Base-by-base conservation (phyloP, 2,113 vertebrate genomes). In the Lates calcarifer region DNA sequence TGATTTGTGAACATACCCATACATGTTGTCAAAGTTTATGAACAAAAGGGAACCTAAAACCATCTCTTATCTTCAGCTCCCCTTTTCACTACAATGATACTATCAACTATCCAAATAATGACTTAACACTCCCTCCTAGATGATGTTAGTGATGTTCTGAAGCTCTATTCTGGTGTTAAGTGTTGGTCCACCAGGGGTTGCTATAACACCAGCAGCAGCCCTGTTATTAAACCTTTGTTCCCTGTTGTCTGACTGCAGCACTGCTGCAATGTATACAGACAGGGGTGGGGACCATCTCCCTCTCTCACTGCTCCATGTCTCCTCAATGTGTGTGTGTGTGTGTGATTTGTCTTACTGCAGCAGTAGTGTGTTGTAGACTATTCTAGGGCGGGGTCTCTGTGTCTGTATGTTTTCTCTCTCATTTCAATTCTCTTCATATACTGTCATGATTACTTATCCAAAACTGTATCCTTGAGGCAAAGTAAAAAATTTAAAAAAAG, bases 181-280 rank as follows among this genome's bases (percentile, higher is more conserved):
- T 13, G n/a, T 65, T 14, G 2, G 51, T 20, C 84, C 87, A 58
- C 82, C 37, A 84, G 90, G 75, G 43, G 90, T 7, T 18, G 83
- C 67, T 86, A 56, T 69, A 64, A 49, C 43, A 69, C 62, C 0
- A 26, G 47, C 56, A 60, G 57, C 47, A 13, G 4, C 49, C 26
- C 47, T 85, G 79, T 91, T 90, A 88, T 83, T 74, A 89, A 90
- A 87, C 80, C 82, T 85, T 79, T 74, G 74, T 68, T 91, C 64
- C 64, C 28, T 45, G 85, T 82, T 91, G 84, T 85, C 76, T 85
- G 81, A 89, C 90, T 91, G 88, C 90, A 87, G 90, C 84, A 87
- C 47, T 91, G 88, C 84, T 90, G 88, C 90, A 90, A 73, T 82
- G 71, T 63, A 85, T 80, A 81, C 83, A 87, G 81, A 87, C 84